These are phyloP conservation scores for Scomber japonicus DNA, from an alignment of 2,113 vertebrate genomes.

Conservation along the genomic window DNA sequence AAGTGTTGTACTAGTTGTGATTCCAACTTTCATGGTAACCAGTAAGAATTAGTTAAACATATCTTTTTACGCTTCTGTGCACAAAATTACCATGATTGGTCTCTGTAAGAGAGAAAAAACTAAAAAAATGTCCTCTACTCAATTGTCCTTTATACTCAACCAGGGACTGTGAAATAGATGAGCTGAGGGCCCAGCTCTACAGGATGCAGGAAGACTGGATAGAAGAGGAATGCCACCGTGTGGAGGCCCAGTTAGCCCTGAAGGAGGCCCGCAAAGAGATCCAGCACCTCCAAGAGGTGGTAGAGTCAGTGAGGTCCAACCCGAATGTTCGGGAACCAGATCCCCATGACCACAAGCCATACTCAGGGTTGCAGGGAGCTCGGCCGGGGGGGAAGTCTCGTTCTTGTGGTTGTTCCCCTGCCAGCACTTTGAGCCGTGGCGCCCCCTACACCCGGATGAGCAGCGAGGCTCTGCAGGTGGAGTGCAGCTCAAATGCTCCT, in stretches of 20 bases:
- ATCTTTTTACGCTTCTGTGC: background rate
- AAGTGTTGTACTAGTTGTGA: background rate
- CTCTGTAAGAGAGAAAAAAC: background rate
- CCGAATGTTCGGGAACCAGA: slow-evolving; percentile 86
- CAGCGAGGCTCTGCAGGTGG: slow-evolving; percentile 86
- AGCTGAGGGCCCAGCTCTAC: slow-evolving; percentile 91
- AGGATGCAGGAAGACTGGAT: slow-evolving; percentile 99
- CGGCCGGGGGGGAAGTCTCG: slow-evolving; percentile 78
- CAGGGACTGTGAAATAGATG: slow-evolving; percentile 95
- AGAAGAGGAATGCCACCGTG: slow-evolving; percentile 96
- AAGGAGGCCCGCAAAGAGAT: slow-evolving; percentile 97
- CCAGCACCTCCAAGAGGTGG: slow-evolving; percentile 93
- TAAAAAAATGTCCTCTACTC: background rate
- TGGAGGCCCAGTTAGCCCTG: slow-evolving; percentile 96
- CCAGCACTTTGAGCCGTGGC: slow-evolving; percentile 92
- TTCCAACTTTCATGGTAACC: background rate
- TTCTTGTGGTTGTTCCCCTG: slow-evolving; percentile 92
- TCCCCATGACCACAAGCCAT: slow-evolving; percentile 91
- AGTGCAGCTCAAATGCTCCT: slow-evolving; percentile 79
- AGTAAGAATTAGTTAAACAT: background rate
- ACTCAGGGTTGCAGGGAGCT: slow-evolving; percentile 86
- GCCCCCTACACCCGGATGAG: slow-evolving; percentile 91
- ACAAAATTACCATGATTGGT: background rate
- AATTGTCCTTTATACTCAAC: background rate
- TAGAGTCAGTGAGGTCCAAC: slow-evolving; percentile 91